phyloP scores from a whole-genome alignment of 2,113 vertebrate species.

The Hipposideros armiger region DNA sequence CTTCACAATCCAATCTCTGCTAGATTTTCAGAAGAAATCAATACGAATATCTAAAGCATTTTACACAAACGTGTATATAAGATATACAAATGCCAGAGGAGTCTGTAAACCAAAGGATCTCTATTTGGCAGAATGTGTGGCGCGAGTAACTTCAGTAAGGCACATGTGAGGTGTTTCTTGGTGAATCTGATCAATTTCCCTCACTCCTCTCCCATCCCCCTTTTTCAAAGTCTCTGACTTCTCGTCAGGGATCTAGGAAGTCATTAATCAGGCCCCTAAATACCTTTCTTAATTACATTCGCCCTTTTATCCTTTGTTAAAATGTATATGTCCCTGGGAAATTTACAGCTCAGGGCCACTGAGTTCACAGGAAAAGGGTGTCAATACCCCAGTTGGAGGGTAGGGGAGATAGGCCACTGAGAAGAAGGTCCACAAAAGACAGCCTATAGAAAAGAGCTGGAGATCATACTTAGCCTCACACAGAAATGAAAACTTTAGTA shows the following conservation, averaged over 20 bases:
- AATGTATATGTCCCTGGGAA: background rate
- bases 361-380: background rate
- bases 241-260: background rate
- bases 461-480: background rate
- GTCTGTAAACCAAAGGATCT: background rate
- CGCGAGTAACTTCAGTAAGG: background rate
- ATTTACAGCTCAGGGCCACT: background rate
- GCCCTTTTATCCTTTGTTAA: background rate
- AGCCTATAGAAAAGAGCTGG: background rate
- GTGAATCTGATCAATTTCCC: background rate
- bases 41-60: background rate
- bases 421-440: background rate
- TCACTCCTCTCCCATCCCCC: background rate
- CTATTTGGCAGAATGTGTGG: background rate
- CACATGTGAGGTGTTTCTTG: background rate
- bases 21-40: conserved; percentile 22
- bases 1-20: background rate
- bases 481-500: background rate
- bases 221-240: background rate
- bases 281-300: background rate
- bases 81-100: background rate
- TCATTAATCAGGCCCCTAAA: background rate
- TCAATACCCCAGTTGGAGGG: background rate
- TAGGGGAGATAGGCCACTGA: background rate
- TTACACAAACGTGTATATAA: background rate